Percentiles rank a stretch among this genome's conserved stretches.
These are phyloP conservation scores for Eristalis tenax DNA, from an alignment of 2,888 invertebrate genomes.

Conservation along the genomic window DNA sequence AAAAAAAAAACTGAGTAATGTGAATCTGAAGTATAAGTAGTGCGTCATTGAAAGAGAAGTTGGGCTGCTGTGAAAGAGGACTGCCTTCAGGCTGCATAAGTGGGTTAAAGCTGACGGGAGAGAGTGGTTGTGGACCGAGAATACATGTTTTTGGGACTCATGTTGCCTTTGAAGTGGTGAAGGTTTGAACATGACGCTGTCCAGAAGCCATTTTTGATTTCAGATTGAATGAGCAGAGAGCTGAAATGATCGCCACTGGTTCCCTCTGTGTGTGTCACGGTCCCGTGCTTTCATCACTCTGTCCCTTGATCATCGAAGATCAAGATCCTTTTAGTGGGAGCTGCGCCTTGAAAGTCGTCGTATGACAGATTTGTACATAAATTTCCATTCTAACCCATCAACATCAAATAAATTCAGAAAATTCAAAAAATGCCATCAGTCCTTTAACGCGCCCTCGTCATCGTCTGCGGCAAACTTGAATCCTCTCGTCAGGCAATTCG, in stretches of 20 bases:
- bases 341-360: no score
- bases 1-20: neutral
- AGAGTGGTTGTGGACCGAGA: no score
- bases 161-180: no score
- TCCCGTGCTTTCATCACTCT: no score
- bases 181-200: no score
- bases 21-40: neutral
- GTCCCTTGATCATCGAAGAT: no score
- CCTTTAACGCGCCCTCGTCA: neutral
- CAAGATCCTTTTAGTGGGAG: no score
- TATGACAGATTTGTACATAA: no score
- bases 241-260: no score
- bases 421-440: neutral
- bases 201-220: no score
- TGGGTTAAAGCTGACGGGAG: neutral
- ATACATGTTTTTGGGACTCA: neutral
- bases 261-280: no score
- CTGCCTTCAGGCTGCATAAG: neutral
- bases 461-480: neutral
- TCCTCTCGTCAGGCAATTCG: neutral
- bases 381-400: neutral
- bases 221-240: no score
- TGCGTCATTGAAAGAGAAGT: neutral
- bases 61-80: neutral
- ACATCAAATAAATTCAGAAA: neutral